phyloP scores from a whole-genome alignment of 2,888 invertebrate genomes.

The Drosophila parthenogenetica region DNA sequence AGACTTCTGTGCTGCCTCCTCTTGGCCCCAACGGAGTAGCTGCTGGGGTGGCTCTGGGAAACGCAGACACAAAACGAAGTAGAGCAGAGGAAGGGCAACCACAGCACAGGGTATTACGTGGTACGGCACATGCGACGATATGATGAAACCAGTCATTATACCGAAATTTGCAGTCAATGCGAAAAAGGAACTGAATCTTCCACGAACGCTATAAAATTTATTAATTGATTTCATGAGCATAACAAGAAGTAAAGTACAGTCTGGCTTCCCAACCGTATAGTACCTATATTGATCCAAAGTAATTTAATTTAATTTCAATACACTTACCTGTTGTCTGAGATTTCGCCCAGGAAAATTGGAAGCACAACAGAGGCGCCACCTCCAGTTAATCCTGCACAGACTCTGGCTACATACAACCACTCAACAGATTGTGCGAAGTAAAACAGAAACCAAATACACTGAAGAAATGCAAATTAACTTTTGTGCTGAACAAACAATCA shows the following conservation, averaged over 20 bases:
- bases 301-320: neutral
- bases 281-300: no score
- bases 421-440: constrained; percentile 77
- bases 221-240: no score
- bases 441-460: constrained; percentile 76
- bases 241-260: no score
- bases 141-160: constrained; percentile 65
- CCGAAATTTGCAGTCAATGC: constrained; percentile 68
- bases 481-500: neutral
- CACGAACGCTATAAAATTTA: constrained; percentile 71
- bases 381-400: constrained; percentile 82
- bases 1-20: constrained; percentile 62
- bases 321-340: constrained; percentile 82
- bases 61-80: constrained; percentile 47
- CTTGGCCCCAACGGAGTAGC: constrained; percentile 57
- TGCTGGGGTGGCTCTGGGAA: constrained; percentile 78
- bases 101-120: constrained; percentile 66
- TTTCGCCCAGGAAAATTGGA: constrained; percentile 84
- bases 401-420: constrained; percentile 80
- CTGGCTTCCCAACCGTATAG: no score
- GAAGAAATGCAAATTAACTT: neutral
- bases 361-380: constrained; percentile 81
- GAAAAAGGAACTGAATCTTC: constrained; percentile 78
- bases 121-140: constrained; percentile 71
- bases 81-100: constrained; percentile 64